Evolutionary conservation across 2,113 vertebrate species (phyloP).

Genomic region (Rhinoptilus africanus): DNA sequence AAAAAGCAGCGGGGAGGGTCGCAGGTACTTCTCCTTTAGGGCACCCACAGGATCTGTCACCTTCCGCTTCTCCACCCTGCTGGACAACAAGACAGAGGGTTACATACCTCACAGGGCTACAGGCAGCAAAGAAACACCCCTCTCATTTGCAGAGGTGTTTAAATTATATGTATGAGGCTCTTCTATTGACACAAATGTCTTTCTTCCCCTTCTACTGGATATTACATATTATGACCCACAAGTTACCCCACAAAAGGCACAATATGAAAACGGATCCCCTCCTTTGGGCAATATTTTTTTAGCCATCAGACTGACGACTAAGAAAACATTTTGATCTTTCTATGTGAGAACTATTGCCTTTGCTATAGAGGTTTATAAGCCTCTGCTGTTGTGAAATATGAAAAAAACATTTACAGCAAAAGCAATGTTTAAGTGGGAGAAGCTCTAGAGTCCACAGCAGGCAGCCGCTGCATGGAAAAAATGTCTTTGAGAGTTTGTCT

Average conservation of each 20-base stretch:
- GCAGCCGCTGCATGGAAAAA: not conserved
- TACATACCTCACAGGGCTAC: constrained; percentile 78
- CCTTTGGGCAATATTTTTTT: not conserved
- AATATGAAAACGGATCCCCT: fast-evolving
- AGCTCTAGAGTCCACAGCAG: not conserved
- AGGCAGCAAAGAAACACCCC: not conserved
- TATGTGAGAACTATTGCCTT: not conserved
- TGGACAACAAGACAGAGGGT: constrained; percentile 96
- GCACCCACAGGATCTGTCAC: constrained; percentile 93
- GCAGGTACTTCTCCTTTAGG: constrained; percentile 96
- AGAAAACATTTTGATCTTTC: not conserved
- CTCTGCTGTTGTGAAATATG: not conserved
- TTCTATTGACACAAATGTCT: fast-evolving
- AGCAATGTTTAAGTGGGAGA: not conserved
- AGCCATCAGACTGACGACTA: not conserved
- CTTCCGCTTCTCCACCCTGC: constrained; percentile 99
- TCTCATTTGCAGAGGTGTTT: not conserved
- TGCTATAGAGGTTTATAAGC: not conserved
- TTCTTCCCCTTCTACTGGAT: not conserved
- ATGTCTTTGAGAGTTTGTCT: not conserved
- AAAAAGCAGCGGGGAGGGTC: constrained; percentile 91
- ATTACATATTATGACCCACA: not conserved
- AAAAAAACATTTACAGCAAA: not conserved
- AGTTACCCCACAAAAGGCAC: fast-evolving
- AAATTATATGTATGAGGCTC: fast-evolving